phyloP scores from a whole-genome alignment of 1,140 invertebrate species.

The Sminthurides bifidus region DNA sequence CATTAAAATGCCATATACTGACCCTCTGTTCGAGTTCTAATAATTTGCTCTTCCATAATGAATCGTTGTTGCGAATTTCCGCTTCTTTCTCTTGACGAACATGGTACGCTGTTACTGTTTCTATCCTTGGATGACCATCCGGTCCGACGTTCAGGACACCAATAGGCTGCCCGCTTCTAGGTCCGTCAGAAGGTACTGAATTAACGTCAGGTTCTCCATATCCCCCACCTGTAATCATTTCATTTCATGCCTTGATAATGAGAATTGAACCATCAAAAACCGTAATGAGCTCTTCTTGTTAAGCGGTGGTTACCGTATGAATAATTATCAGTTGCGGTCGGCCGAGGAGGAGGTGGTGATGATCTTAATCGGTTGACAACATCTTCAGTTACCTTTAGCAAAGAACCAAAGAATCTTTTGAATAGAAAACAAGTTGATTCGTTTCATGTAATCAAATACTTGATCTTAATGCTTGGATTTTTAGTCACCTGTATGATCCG shows the following conservation, averaged over 20 bases:
- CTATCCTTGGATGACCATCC: background rate
- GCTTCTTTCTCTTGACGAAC: background rate
- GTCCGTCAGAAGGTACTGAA: background rate
- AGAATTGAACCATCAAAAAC: background rate
- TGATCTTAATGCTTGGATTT: background rate
- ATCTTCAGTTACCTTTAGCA: slow-evolving; percentile 3
- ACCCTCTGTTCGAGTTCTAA: background rate
- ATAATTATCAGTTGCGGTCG: background rate
- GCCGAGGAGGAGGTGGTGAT: background rate
- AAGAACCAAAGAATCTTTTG: background rate
- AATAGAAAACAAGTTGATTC: background rate
- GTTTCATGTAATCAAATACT: background rate
- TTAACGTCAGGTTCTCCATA: background rate
- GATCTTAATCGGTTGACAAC: background rate
- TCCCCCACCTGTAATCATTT: background rate
- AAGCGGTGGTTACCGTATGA: background rate
- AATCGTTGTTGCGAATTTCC: slow-evolving; percentile 1
- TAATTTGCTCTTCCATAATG: background rate
- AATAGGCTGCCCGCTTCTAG: background rate
- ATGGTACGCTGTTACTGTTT: slow-evolving; percentile 1
- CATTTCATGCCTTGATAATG: background rate
- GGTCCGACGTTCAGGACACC: background rate
- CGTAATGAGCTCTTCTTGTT: background rate
- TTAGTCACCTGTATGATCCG: slow-evolving; percentile 3
- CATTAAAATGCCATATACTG: no score